Base-by-base conservation (phyloP, 2,888 invertebrate species). In the Leucoma salicis region DNA sequence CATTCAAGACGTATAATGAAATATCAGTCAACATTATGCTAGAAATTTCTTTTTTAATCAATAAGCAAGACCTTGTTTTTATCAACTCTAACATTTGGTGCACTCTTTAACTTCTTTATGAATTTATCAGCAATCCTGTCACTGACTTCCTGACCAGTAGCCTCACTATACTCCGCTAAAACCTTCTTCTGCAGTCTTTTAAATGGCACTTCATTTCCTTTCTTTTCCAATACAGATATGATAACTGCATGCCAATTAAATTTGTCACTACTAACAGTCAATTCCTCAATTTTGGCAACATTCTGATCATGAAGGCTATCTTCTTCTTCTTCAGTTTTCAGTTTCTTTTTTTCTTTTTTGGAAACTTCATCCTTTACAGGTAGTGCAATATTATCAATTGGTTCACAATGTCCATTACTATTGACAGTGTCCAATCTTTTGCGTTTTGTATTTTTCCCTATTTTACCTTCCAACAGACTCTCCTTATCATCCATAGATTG, bases 101-200 rank as follows among this genome's bases (percentile, higher is more conserved):
- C 91, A 77, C 94, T 94, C 46, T 91, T 92, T 12, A 96, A 65
- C 66, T 93, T 94, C 63, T 95, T 95, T 25, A 92, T 91, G 66
- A 95, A 94, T 68, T 94, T 94, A 54, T 93, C 92, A 35, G 91
- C 82, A 59, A 93, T 91, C 66, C 94, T 93, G 51, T 92, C 93
- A 45, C 91, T 83, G 3, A 91, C 79, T 36, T 91, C 91, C 31
- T 77, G 64, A 1, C 89, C 82, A 13, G 91, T 90, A 15, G 82
- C 78, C 60, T 88, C 86, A 24, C 84, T 70, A 49, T 94, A 95
- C 57, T 92, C 93, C 33, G 91, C 91, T 1, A 94, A 68, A 5
- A 96, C 93, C 81, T 95, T 96, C 70, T 95, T 95, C 60, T 93
- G 92, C 12, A 97, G 79, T 62, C 95, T 94, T 65, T 94, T 94